Conservation (phyloP, 2,888 invertebrate genomes). For the Timandra comae region DNA sequence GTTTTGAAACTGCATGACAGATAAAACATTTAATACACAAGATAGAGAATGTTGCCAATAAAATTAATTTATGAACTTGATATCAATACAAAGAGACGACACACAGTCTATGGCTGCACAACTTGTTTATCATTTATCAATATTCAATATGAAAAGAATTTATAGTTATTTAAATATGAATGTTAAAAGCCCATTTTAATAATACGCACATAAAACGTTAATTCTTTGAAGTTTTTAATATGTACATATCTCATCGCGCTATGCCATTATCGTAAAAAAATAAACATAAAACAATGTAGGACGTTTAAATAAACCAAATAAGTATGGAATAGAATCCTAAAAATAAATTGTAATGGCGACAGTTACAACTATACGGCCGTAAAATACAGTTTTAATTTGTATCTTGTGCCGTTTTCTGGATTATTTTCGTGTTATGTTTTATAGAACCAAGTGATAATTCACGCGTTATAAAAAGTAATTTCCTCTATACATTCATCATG, state of each 20-base stretch:
- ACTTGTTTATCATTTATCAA: no score
- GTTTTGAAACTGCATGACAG: conserved; percentile 9
- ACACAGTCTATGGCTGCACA: conserved; percentile 39
- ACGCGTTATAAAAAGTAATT: conserved; percentile 38
- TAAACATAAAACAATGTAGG: conserved; percentile 9
- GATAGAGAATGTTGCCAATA: conserved; percentile 12
- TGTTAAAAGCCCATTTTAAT: conserved; percentile 27
- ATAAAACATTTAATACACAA: conserved; percentile 14
- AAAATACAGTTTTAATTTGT: conserved; percentile 21
- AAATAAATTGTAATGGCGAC: conserved; percentile 14
- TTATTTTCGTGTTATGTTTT: conserved; percentile 25
- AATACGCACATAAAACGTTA: neutral
- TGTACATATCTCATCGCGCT: conserved; percentile 5
- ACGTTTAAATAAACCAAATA: conserved; percentile 7
- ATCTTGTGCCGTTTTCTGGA: conserved; percentile 22
- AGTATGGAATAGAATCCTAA: conserved; percentile 7
- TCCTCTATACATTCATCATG: conserved; percentile 40
- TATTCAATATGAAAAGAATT: no score
- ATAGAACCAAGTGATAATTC: conserved; percentile 28
- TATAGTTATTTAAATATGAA: no score
- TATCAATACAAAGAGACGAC: conserved; percentile 35
- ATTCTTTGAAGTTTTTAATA: conserved; percentile 23
- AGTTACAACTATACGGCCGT: conserved; percentile 8
- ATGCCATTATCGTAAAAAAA: conserved; percentile 21
- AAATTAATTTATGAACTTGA: conserved; percentile 11